phyloP scores from a whole-genome alignment of 1,140 invertebrate species.

The Caenorhabditis briggsae region DNA sequence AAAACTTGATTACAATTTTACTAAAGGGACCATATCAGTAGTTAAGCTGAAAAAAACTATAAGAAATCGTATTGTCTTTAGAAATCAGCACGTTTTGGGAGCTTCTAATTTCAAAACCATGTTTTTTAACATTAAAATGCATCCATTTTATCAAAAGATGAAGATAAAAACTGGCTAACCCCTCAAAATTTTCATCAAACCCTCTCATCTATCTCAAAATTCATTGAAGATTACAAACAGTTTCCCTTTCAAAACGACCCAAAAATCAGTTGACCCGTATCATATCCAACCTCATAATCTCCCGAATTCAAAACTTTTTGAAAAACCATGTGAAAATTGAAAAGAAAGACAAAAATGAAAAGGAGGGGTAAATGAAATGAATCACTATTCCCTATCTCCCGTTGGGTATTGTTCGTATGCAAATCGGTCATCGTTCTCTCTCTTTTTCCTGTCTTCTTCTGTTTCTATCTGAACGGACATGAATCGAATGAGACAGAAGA shows the following conservation, averaged over 20 bases:
- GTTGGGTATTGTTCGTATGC: conserved; percentile 50
- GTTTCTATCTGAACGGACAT: conserved; percentile 37
- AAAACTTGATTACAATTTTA: no score
- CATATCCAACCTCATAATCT: conserved; percentile 7
- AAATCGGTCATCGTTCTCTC: conserved; percentile 1
- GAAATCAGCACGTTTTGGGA: no score
- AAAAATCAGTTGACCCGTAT: conserved; percentile 20
- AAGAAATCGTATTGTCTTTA: no score
- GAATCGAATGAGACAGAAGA: conserved; percentile 3
- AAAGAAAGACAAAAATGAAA: neutral
- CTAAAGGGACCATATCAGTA: no score
- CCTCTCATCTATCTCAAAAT: no score
- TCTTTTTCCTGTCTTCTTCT: neutral
- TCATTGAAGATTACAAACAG: no score
- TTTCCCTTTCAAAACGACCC: neutral
- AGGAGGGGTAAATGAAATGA: neutral
- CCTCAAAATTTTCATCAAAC: no score
- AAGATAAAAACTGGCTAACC: no score
- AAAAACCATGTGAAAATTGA: neutral
- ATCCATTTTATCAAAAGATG: no score
- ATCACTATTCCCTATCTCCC: neutral
- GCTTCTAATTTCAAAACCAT: no score
- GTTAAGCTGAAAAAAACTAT: no score
- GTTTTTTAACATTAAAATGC: no score
- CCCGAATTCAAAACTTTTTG: neutral